Percentiles rank a stretch among this genome's conserved stretches.
These are phyloP conservation scores for Caenorhabditis plicata DNA, from an alignment of 2,888 invertebrate species.

Conservation along the genomic window DNA sequence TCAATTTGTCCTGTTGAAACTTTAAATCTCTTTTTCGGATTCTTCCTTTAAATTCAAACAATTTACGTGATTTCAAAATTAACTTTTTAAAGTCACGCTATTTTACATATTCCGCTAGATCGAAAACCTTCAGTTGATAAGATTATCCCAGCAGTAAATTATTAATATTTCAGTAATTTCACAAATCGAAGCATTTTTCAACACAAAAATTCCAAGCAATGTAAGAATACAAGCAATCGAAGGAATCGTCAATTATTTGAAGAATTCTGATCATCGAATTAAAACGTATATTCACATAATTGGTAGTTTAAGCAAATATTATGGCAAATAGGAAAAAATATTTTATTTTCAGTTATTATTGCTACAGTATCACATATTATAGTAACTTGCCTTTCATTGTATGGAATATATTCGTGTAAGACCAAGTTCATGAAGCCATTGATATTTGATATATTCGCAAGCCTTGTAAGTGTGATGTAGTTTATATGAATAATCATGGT, in stretches of 20 bases:
- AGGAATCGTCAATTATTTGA: slow-evolving; percentile 10
- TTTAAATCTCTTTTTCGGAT: no score
- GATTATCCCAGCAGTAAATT: no score
- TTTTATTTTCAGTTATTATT: slow-evolving; percentile 34
- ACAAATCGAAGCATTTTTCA: slow-evolving; percentile 29
- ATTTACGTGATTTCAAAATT: no score
- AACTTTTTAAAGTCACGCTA: no score
- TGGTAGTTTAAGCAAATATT: slow-evolving; percentile 14
- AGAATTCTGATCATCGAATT: slow-evolving; percentile 16
- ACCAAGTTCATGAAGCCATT: slow-evolving; percentile 45
- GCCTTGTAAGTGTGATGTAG: slow-evolving; percentile 23
- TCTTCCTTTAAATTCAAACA: no score
- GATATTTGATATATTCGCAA: slow-evolving; percentile 39
- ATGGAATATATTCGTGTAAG: slow-evolving; percentile 47
- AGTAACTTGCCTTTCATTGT: slow-evolving; percentile 41
- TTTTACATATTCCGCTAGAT: no score
- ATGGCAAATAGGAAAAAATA: slow-evolving; percentile 1
- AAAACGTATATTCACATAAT: slow-evolving; percentile 22
- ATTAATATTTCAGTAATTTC: slow-evolving; percentile 30
- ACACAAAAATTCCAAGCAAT: slow-evolving; percentile 22
- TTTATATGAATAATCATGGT: background rate
- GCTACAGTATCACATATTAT: slow-evolving; percentile 36
- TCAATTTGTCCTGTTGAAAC: no score
- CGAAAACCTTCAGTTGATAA: no score
- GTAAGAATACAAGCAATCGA: slow-evolving; percentile 15